phyloP scores from a whole-genome alignment of 2,113 vertebrate species.

The Ammodytes dubius region DNA sequence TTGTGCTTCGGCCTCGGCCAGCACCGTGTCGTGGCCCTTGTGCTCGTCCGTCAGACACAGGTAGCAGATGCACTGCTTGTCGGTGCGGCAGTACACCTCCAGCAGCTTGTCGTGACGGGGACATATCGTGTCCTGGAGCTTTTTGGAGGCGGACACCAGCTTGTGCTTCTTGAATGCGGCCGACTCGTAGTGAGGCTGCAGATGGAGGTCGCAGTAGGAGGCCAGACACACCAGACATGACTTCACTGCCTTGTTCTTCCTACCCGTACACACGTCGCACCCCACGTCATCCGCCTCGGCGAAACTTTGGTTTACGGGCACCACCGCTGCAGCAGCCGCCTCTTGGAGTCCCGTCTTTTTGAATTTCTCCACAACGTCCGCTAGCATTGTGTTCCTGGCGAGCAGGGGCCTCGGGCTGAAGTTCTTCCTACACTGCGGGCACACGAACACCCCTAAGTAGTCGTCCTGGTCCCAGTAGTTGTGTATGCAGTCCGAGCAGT shows the following conservation, averaged over 20 bases:
- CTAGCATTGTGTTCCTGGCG: conserved; percentile 83
- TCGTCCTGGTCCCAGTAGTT: conserved; percentile 86
- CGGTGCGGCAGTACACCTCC: conserved; percentile 85
- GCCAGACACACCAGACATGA: conserved; percentile 96
- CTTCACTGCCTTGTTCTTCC: conserved; percentile 91
- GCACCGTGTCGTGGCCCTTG: conserved; percentile 84
- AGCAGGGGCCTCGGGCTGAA: conserved; percentile 83
- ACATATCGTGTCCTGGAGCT: conserved; percentile 81
- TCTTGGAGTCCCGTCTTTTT: conserved; percentile 65
- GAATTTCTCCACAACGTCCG: conserved; percentile 84
- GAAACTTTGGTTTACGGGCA: not conserved
- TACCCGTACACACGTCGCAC: conserved; percentile 93
- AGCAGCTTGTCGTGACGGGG: conserved; percentile 82
- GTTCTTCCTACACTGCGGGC: conserved; percentile 83
- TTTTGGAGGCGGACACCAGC: conserved; percentile 84
- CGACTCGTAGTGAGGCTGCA: conserved; percentile 94
- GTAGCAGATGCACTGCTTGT: conserved; percentile 83
- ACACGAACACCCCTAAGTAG: conserved; percentile 75
- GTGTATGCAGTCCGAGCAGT: conserved; percentile 81
- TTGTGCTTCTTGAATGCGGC: conserved; percentile 94
- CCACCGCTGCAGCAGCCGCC: not conserved
- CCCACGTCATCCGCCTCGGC: conserved; percentile 77
- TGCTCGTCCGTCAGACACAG: conserved; percentile 85
- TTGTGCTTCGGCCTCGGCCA: conserved; percentile 70
- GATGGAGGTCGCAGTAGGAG: conserved; percentile 94